Evolutionary conservation across 2,888 invertebrate genomes (phyloP).

Genomic region (Plebejus melissa): DNA sequence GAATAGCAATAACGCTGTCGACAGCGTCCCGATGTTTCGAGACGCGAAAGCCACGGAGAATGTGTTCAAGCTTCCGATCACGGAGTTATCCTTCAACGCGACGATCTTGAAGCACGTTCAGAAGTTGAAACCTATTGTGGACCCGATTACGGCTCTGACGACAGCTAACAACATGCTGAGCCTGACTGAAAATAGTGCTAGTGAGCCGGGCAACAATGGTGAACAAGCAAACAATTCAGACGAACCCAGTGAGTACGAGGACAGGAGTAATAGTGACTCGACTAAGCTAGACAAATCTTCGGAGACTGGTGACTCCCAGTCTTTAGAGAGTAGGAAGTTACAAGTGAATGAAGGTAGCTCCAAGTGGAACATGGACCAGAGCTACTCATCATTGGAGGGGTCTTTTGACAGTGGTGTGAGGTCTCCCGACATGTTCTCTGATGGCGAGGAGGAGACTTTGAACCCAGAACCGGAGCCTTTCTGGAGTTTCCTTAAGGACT

Average conservation of each 20-base stretch:
- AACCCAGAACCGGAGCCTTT: slow-evolving; percentile 49
- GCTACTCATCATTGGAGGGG: slow-evolving; percentile 65
- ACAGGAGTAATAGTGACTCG: slow-evolving; percentile 41
- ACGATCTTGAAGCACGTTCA: slow-evolving; percentile 68
- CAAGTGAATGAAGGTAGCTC: slow-evolving; percentile 44
- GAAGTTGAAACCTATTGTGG: slow-evolving; percentile 68
- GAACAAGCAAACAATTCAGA: slow-evolving; percentile 16
- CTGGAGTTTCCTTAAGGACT: slow-evolving; percentile 62
- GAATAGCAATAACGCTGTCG: slow-evolving; percentile 75
- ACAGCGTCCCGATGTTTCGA: slow-evolving; percentile 65
- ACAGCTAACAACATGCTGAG: slow-evolving; percentile 46
- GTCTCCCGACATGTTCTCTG: slow-evolving; percentile 84
- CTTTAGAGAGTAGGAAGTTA: slow-evolving; percentile 52
- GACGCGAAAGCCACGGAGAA: slow-evolving; percentile 56
- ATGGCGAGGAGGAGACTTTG: slow-evolving; percentile 67
- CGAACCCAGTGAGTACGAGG: slow-evolving; percentile 36
- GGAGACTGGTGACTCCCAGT: slow-evolving; percentile 59
- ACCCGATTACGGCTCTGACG: slow-evolving; percentile 62
- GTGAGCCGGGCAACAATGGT: not conserved
- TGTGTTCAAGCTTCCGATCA: slow-evolving; percentile 70
- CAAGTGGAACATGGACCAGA: slow-evolving; percentile 66
- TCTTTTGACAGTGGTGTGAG: slow-evolving; percentile 72
- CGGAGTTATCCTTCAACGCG: slow-evolving; percentile 71
- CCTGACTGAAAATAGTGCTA: slow-evolving; percentile 42
- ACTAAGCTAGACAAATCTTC: slow-evolving; percentile 49